A percentile compares a stretch with the other conserved stretches of the same genome.
phyloP scores from a whole-genome alignment of 1,140 invertebrate genomes.

The Helicoverpa zea region DNA sequence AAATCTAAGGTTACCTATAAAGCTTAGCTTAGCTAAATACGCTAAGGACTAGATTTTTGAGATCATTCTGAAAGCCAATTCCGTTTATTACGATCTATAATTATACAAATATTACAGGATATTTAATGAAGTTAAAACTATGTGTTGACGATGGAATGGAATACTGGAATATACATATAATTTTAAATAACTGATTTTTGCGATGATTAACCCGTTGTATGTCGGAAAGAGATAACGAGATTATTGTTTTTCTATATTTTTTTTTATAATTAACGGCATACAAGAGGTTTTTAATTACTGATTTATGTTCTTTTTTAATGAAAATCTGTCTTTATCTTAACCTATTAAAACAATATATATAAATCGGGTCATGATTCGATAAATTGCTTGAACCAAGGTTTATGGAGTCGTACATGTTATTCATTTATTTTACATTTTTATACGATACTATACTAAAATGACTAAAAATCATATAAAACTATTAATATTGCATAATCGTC shows the following conservation, averaged over 20 bases:
- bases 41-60: conserved; percentile 74
- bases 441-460: neutral
- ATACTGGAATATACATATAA: neutral
- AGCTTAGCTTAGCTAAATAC: conserved; percentile 15
- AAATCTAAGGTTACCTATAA: conserved; percentile 33
- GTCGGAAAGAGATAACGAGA: neutral
- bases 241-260: no score
- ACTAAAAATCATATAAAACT: conserved; percentile 40
- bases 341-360: neutral
- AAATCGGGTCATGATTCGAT: neutral
- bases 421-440: neutral
- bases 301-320: neutral
- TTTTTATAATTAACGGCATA: no score
- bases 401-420: neutral
- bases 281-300: neutral
- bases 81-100: conserved; percentile 30
- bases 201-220: neutral
- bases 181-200: neutral
- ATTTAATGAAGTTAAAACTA: conserved; percentile 1
- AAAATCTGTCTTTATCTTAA: neutral
- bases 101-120: conserved; percentile 21
- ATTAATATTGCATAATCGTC: conserved; percentile 81
- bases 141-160: conserved; percentile 3
- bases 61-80: conserved; percentile 82
- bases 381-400: neutral